Conservation (phyloP, 2,113 vertebrate species). For the Cavia aperea region DNA sequence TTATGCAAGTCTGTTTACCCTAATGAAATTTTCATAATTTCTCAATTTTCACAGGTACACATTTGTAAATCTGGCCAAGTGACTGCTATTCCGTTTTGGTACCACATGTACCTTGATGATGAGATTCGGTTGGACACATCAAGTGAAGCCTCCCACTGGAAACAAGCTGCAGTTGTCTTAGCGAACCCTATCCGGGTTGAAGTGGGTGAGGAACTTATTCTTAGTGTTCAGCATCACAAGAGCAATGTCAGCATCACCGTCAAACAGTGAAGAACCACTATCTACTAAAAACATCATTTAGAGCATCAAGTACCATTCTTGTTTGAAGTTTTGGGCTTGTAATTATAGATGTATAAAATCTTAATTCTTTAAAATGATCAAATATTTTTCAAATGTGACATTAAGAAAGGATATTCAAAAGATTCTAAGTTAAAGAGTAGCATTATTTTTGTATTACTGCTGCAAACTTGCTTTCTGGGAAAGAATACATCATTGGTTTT, state of each 20-base stretch:
- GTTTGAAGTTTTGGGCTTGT: neutral
- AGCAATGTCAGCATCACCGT: constrained; percentile 90
- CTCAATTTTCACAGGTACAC: constrained; percentile 77
- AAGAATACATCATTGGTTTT: neutral
- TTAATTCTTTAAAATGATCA: constrained; percentile 29
- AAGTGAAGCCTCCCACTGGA: constrained; percentile 90
- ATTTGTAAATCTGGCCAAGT: constrained; percentile 82
- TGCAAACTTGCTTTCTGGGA: constrained; percentile 25
- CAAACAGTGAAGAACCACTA: constrained; percentile 63
- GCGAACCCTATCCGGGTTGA: constrained; percentile 85
- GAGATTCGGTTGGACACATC: constrained; percentile 86
- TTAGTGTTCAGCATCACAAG: constrained; percentile 86
- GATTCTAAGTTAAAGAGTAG: neutral
- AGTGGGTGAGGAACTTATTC: constrained; percentile 81
- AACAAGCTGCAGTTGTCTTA: constrained; percentile 92
- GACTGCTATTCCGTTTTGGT: constrained; percentile 96
- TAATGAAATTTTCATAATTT: constrained; percentile 25
- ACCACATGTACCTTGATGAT: constrained; percentile 86
- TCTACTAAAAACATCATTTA: neutral
- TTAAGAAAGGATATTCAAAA: constrained; percentile 51
- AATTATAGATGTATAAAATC: neutral
- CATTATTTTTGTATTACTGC: constrained; percentile 21
- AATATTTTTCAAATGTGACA: neutral
- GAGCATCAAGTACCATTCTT: neutral
- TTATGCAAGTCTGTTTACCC: neutral